Conservation (phyloP, 1,140 invertebrate genomes). For the Drosophila lowei region DNA sequence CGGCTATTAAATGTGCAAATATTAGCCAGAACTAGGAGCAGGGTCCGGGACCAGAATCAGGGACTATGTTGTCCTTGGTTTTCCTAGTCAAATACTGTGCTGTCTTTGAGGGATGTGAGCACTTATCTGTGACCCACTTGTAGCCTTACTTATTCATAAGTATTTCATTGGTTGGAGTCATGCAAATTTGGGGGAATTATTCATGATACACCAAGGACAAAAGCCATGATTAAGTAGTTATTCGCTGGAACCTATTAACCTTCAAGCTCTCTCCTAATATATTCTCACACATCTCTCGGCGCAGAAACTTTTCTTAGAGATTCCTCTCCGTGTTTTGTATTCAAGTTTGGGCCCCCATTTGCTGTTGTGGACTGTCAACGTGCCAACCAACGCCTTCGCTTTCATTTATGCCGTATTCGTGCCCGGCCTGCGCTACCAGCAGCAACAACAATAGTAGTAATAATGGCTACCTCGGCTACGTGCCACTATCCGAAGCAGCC, state of each 20-base stretch:
- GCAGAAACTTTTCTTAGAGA: too few species aligned
- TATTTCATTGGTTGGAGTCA: constrained; percentile 43
- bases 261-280: constrained; percentile 15
- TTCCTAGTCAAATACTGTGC: constrained; percentile 25
- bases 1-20: constrained; percentile 68
- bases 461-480: constrained; percentile 41
- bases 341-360: constrained; percentile 16
- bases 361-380: constrained; percentile 36
- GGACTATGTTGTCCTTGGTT: constrained; percentile 19
- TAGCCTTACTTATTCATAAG: constrained; percentile 54
- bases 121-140: constrained; percentile 61
- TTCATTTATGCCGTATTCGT: constrained; percentile 39
- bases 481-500: constrained; percentile 54
- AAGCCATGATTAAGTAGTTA: neutral
- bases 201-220: constrained; percentile 30
- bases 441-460: constrained; percentile 30
- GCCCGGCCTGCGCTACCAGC: neutral
- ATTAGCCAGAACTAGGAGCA: constrained; percentile 37
- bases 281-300: constrained; percentile 13
- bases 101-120: constrained; percentile 43
- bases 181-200: constrained; percentile 62
- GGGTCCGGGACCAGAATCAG: neutral
- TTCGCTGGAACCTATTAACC: constrained; percentile 5
- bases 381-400: constrained; percentile 6
- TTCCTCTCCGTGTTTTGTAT: constrained; percentile 7